Base-by-base conservation (phyloP, 2,888 invertebrate genomes). In the Thysanoteuthis rhombus region DNA sequence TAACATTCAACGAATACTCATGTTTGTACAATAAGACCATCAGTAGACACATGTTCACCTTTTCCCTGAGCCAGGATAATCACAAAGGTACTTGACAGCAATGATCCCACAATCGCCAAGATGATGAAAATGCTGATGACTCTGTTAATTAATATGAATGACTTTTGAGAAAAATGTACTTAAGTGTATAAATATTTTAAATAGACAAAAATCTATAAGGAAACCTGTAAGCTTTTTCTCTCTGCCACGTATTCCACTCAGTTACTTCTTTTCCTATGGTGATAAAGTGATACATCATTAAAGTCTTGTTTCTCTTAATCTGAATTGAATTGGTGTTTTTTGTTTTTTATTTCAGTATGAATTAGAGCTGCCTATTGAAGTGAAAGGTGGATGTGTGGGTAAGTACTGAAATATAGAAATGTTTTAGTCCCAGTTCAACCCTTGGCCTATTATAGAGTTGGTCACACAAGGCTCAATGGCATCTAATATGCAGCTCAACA, bases 371-470 rank as follows among this genome's bases (percentile, higher is more conserved):
- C 98, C 98, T 0, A 98, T 98, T 94, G 98, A 98, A 97, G 98
- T 98, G 32, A 98, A 98, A 97, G 98, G 98, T 93, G 98, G 98
- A 38, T 98, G 98, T 22, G 98, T 98, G 94, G 98, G 98, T 95
- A 98, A 98, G 97, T 95, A 93, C 47, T 40, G n/a, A 28, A 75
- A n/a, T 22, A 22, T n/a, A 10, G 16, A n/a, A 6, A 75, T 75
- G 32, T 58, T n/a, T n/a, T n/a, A n/a, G n/a, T n/a, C n/a, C n/a
- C n/a, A n/a, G n/a, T n/a, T n/a, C n/a, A n/a, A n/a, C n/a, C n/a
- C n/a, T n/a, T n/a, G n/a, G n/a, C n/a, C n/a, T n/a, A n/a, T n/a
- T n/a, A n/a, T n/a, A n/a, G n/a, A n/a, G n/a, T n/a, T n/a, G n/a
- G n/a, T n/a, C n/a, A n/a, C n/a, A n/a, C n/a, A n/a, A n/a, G n/a